Conservation (phyloP, 2,888 invertebrate genomes). For the Dioctria linearis region DNA sequence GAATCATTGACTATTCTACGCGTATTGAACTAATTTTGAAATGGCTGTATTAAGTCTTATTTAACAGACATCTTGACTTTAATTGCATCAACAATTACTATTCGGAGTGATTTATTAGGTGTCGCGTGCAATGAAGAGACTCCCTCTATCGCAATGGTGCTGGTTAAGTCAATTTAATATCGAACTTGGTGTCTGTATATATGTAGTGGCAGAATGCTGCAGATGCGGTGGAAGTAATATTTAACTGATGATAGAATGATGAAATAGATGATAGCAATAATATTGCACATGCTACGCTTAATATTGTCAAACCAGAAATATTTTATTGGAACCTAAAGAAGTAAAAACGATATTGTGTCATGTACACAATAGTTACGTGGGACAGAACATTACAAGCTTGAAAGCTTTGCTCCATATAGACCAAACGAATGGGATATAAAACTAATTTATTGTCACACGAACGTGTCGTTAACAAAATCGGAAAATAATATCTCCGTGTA, state of each 20-base stretch:
- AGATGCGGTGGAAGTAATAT: background rate
- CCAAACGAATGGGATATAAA: no score
- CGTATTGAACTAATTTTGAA: conserved; percentile 25
- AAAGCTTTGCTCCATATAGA: no score
- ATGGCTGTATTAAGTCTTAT: conserved; percentile 32
- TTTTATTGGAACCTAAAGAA: no score
- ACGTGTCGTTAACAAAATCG: no score
- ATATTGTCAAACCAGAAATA: no score
- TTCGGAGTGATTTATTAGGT: conserved; percentile 42
- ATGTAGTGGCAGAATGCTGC: background rate
- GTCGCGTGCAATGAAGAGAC: conserved; percentile 32
- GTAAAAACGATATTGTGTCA: no score
- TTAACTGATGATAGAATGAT: conserved; percentile 41
- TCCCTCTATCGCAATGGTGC: background rate
- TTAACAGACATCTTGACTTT: conserved; percentile 40
- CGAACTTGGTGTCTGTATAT: background rate
- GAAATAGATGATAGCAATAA: conserved; percentile 1
- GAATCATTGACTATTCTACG: background rate
- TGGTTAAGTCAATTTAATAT: conserved; percentile 15
- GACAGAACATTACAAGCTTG: no score
- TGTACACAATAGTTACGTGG: no score
- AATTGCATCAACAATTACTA: conserved; percentile 45
- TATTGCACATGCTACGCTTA: no score
- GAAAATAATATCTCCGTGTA: no score
- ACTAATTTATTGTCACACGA: no score